phyloP scores from a whole-genome alignment of 2,113 vertebrate genomes.

The Panurus biarmicus region DNA sequence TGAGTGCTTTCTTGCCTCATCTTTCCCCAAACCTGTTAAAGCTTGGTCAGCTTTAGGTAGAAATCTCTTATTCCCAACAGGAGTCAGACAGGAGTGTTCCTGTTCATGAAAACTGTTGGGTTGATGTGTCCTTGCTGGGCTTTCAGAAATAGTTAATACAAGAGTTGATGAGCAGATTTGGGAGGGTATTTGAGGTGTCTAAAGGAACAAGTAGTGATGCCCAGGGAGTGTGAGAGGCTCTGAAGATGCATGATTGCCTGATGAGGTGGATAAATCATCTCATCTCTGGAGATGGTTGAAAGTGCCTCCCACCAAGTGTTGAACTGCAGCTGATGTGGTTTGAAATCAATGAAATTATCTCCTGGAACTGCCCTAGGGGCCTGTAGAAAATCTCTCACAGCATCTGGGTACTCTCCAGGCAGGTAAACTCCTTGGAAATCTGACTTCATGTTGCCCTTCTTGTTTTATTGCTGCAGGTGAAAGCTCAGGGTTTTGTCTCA shows the following conservation, averaged over 20 bases:
- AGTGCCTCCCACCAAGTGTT: neutral
- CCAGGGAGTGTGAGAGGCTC: neutral
- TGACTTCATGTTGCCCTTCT: neutral
- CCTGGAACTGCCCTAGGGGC: neutral
- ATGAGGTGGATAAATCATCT: neutral
- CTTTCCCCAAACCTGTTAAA: neutral
- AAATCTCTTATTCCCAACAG: neutral
- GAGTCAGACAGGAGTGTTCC: neutral
- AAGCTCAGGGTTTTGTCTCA: neutral
- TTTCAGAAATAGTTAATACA: neutral
- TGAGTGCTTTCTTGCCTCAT: neutral
- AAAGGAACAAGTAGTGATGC: neutral
- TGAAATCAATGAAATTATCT: neutral
- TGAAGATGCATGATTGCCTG: neutral
- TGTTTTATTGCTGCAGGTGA: neutral
- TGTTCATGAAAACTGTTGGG: accelerated
- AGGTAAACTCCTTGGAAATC: neutral
- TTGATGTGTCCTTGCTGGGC: neutral
- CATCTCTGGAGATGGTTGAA: neutral
- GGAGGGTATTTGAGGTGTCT: neutral
- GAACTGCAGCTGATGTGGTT: neutral
- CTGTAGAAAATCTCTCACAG: neutral
- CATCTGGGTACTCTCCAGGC: neutral
- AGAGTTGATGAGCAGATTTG: neutral
- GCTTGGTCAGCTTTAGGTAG: neutral